Evolutionary conservation across 2,113 vertebrate genomes (phyloP), one percentile per base, ranked within the genome.

Genomic region (Cnemophilus loriae): DNA sequence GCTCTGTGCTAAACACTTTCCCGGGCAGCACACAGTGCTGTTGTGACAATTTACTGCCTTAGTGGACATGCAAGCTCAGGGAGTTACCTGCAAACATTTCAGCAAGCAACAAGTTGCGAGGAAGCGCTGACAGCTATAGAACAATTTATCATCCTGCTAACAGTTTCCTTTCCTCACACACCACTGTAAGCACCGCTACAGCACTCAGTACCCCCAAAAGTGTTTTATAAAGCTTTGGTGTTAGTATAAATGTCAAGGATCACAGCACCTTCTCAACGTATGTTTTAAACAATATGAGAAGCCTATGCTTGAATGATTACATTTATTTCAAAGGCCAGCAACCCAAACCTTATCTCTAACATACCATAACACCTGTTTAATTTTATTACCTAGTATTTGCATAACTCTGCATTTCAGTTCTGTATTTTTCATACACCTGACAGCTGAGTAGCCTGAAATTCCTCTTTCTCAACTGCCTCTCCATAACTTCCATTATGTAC

Each of bases 41-140:
- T 77, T 73, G 56, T 61, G 89, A 70, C n/a, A 52, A 35, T 69
- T 71, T 11, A 26, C 49, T 49, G 77, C 44, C 47, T 47, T 56
- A 18, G 2, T 1, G 14, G 74, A 26, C 39, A 17, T 0, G 0
- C 2, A 4, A 59, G 52, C 46, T 37, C 4, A 0, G 33, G 37
- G 63, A 90, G 64, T 39, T 14, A 92, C 85, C 64, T 81, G 79
- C 49, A 44, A 24, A 71, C 24, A 57, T 35, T 9, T 60, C 56
- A 56, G 69, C 39, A 46, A 77, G 69, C 67, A 90, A 77, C 56
- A 69, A 28, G 78, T 24, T 16, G 42, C 7, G 13, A 83, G 35
- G 59, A 64, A 77, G 56, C 50, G 56, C 52, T 74, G 49, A 82
- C 13, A 52, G 50, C 30, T 56, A 1, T 1, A 5, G 12, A 44